A percentile compares a stretch with the other conserved stretches of the same genome.
phyloP scores from a whole-genome alignment of 1,140 invertebrate species.

The Arion vulgaris region DNA sequence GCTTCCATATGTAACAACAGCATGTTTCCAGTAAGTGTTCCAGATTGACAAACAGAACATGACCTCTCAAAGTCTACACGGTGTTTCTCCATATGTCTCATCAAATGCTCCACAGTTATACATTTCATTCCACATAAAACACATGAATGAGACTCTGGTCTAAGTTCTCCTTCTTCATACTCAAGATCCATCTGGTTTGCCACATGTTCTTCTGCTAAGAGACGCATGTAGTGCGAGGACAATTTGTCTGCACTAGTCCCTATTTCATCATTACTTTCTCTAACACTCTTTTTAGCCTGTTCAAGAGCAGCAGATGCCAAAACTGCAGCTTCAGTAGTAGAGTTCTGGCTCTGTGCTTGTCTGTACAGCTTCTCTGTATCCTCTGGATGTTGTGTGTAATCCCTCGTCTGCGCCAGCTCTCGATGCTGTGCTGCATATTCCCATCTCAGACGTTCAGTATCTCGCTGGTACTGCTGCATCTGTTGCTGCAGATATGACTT shows the following conservation, averaged over 20 bases:
- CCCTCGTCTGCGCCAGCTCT: constrained; percentile 35
- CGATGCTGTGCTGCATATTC: constrained; percentile 30
- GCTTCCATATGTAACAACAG: constrained; percentile 37
- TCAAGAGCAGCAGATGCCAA: constrained; percentile 29
- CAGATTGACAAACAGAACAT: constrained; percentile 37
- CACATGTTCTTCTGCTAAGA: constrained; percentile 33
- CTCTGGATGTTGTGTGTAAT: constrained; percentile 6
- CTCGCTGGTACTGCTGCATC: constrained; percentile 40
- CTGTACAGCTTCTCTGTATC: constrained; percentile 30
- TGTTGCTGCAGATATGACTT: constrained; percentile 39
- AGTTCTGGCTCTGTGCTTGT: constrained; percentile 13
- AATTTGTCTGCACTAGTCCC: constrained; percentile 19
- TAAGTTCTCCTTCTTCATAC: constrained; percentile 36
- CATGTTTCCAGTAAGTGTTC: constrained; percentile 38
- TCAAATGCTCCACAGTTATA: constrained; percentile 19
- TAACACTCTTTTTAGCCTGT: constrained; percentile 24
- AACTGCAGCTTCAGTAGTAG: constrained; percentile 21
- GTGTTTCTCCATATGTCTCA: constrained; percentile 40
- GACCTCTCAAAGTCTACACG: constrained; percentile 35
- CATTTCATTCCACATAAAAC: constrained; percentile 36
- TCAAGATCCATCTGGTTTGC: constrained; percentile 25
- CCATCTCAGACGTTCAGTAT: constrained; percentile 35
- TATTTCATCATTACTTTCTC: constrained; percentile 23
- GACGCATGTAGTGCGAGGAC: constrained; percentile 29
- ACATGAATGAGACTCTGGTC: constrained; percentile 31